These are phyloP conservation scores for Ranitomeya variabilis DNA, from an alignment of 2,113 vertebrate genomes.

Conservation along the genomic window DNA sequence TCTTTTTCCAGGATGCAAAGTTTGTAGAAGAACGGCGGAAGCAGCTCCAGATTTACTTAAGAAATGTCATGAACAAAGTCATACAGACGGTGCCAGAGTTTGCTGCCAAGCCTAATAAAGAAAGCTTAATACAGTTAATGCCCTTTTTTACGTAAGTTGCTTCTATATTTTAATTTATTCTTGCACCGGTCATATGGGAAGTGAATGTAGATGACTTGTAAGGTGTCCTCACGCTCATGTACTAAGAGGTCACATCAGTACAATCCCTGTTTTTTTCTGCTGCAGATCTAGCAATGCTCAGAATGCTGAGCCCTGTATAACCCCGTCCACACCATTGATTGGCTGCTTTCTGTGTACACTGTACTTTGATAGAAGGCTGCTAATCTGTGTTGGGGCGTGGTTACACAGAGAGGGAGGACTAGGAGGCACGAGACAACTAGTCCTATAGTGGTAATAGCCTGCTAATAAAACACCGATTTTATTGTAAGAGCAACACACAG, in stretches of 20 bases:
- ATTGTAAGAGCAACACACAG: too few relatives aligned
- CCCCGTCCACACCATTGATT: too few relatives aligned
- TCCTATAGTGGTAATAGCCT: too few relatives aligned
- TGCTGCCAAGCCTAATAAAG: slow-evolving; percentile 86
- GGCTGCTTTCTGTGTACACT: too few relatives aligned
- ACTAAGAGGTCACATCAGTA: not conserved
- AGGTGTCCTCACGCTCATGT: not conserved
- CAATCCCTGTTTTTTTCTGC: too few relatives aligned
- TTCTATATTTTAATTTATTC: not conserved
- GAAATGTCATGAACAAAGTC: slow-evolving; percentile 95
- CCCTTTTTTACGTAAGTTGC: slow-evolving; percentile 93
- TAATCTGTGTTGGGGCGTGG: too few relatives aligned
- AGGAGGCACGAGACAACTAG: too few relatives aligned
- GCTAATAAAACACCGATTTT: too few relatives aligned
- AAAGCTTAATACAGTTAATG: slow-evolving; percentile 87
- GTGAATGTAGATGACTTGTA: not conserved
- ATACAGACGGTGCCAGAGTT: slow-evolving; percentile 93
- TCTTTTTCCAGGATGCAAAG: slow-evolving; percentile 86
- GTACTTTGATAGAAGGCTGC: too few relatives aligned
- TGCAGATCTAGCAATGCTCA: too few relatives aligned
- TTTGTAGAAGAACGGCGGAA: slow-evolving; percentile 96
- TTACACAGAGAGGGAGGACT: too few relatives aligned
- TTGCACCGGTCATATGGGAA: not conserved
- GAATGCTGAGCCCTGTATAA: too few relatives aligned
- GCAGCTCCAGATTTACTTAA: slow-evolving; percentile 92